Base-by-base conservation (phyloP, 2,888 invertebrate genomes). In the Creontiades dilutus region DNA sequence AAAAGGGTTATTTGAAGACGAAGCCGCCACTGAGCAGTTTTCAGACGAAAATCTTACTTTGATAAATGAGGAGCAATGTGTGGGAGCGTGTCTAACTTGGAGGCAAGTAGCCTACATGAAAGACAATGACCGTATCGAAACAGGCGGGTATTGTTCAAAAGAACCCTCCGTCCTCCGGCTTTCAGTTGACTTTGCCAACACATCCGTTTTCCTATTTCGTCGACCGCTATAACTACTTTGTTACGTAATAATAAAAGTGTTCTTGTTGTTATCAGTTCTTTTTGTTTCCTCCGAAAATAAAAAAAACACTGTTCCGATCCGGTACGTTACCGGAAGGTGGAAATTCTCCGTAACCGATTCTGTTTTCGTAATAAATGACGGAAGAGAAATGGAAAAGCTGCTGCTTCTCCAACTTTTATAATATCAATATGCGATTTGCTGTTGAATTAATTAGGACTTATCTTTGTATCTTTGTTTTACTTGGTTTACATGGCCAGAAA, bases 81-180 rank as follows among this genome's bases (percentile, higher is more conserved):
- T 86, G 82, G 88, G 78, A 75, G 46, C 81, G 82, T 75, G 78
- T 52, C 82, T 68, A 85, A 84, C 86, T 85, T 78, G 85, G 78
- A 89, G 90, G 75, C 89, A 75, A 84, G 76, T 89, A 68, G 89
- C 37, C 81, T 89, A 68, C 81, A 57, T 89, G 75, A 89, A 89
- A 89, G 89, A 89, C 89, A 89, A 89, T 89, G 85, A 85, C 89
- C 89, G 89, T 89, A 85, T 85, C 89, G 55, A 89, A 89, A 89
- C 16, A 23, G 14, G 78, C 84, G 68, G 78, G 89, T 89, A 89
- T 68, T 84, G 89, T 89, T 85, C 85, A 84, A 89, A 89, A 89
- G 80, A 55, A 80, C 28, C 78, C 37, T 28, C 75, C 13, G 75
- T 28, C 86, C 27, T n/a, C 85, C 19, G 68, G 52, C 85, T 57